These are phyloP conservation scores for Distichodus sexfasciatus DNA, from an alignment of 2,797 vertebrate species.

Conservation along the genomic window DNA sequence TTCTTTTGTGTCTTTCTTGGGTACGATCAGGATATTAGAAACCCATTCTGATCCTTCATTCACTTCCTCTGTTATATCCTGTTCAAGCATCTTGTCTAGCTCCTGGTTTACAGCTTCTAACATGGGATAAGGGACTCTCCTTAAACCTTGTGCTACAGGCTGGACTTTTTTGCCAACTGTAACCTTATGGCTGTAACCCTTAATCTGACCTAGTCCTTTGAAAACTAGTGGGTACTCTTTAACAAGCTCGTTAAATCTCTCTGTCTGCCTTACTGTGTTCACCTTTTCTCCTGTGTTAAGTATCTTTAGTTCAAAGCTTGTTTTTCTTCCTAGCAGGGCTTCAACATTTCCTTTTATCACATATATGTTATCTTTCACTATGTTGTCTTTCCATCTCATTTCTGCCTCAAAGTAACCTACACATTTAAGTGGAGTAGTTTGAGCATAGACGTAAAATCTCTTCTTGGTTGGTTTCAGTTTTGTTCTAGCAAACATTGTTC, in stretches of 20 bases:
- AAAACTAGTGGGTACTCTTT: constrained; percentile 21
- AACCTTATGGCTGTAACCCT: constrained; percentile 31
- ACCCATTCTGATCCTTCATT: constrained; percentile 31
- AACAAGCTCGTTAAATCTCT: neutral
- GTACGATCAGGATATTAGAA: constrained; percentile 29
- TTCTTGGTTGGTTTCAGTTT: constrained; percentile 28
- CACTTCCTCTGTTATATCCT: constrained; percentile 38
- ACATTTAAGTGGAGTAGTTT: constrained; percentile 23
- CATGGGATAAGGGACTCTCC: constrained; percentile 15
- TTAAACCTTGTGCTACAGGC: constrained; percentile 19
- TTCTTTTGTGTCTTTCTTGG: no score
- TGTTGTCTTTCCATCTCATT: neutral
- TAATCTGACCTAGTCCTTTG: constrained; percentile 36
- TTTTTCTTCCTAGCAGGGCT: constrained; percentile 15
- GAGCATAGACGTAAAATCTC: constrained; percentile 20
- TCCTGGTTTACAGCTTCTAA: constrained; percentile 35
- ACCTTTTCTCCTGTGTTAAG: constrained; percentile 10
- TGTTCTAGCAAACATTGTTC: neutral
- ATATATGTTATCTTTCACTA: constrained; percentile 3
- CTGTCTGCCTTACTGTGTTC: neutral
- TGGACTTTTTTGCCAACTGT: constrained; percentile 26
- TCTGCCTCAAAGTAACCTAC: constrained; percentile 25
- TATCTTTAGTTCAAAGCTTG: constrained; percentile 24
- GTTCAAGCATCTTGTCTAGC: constrained; percentile 29
- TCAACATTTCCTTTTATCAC: constrained; percentile 19